Percentiles rank a stretch among this genome's conserved stretches.
Conservation (phyloP, 2,888 invertebrate species). For the Netelia melanura region DNA sequence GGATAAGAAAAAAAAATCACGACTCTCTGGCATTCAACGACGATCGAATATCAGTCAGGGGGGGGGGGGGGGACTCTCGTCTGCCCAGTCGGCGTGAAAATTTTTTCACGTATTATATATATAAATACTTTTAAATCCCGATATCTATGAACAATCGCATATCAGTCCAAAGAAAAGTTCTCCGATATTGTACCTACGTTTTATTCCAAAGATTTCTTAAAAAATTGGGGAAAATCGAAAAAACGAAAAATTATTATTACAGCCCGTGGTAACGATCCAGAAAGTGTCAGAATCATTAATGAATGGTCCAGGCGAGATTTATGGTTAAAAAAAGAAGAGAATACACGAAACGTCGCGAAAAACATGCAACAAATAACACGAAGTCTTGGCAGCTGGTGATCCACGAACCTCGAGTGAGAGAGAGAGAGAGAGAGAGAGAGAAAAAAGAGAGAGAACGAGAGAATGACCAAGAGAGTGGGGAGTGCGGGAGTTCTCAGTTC, state of each 20-base stretch:
- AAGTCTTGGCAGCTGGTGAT: conserved; percentile 52
- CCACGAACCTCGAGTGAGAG: conserved; percentile 34
- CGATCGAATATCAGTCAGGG: neutral
- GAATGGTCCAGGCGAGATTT: conserved; percentile 20
- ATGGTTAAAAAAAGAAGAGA: neutral
- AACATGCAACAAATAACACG: conserved; percentile 17
- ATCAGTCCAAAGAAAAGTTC: conserved; percentile 19
- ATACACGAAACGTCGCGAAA: neutral
- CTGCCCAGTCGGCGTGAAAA: conserved; percentile 33
- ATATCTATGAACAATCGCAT: conserved; percentile 7
- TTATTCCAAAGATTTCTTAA: neutral
- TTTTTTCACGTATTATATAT: conserved; percentile 28
- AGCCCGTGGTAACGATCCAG: conserved; percentile 11
- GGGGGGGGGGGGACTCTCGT: conserved; percentile 15
- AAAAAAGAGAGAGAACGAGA: conserved; percentile 23
- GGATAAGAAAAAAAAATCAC: conserved; percentile 30
- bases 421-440: conserved; percentile 3
- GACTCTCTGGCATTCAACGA: conserved; percentile 42
- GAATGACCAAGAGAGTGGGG: conserved; percentile 14
- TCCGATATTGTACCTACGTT: conserved; percentile 7
- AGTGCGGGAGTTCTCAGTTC: conserved; percentile 31
- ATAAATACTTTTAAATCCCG: neutral
- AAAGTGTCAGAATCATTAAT: conserved; percentile 45
- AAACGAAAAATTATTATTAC: neutral
- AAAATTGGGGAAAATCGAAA: neutral